Evolutionary conservation across 2,888 invertebrate genomes (phyloP), one percentile per base, ranked within the genome.

Genomic region (Tetragnatha montana): DNA sequence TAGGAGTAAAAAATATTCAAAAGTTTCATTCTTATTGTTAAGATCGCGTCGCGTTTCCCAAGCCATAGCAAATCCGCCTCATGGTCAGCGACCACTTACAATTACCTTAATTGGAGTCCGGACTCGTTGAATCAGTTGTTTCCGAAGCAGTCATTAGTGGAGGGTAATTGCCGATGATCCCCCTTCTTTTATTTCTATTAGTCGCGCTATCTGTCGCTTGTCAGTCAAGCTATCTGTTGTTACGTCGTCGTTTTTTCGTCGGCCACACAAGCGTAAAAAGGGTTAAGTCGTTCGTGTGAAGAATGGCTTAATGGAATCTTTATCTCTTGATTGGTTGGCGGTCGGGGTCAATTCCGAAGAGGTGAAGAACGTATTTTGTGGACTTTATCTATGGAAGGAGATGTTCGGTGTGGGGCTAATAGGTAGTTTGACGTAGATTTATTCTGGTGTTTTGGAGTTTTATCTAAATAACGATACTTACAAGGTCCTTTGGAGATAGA

Each of bases 81-180:
- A 50, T 35, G 51, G 73, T 82, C 82, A 82, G 82, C 82, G 82
- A 74, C 82, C 74, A 82, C 82, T 82, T 74, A 82, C 76, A 87
- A 88, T 88, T 88, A 88, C 79, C 73, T 47, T 83, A 88, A 88
- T 83, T 71, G 73, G 79, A 22, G 17, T 88, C 73, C 21, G 83
- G 88, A 79, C 83, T 79, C 79, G 82, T 73, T 83, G 22, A 14
- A 19, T 51, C 60, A 19, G 81, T 71, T 81, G 82, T 82, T 74
- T 60, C 19, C 14, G 4, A 35, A 35, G 8, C 17, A 17, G 73
- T 82, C 82, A 74, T 82, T 82, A 82, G n/a, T 60, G 2, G 19
- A 8, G 51, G 60, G 50, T 81, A 73, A 82, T 82, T 74, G 22
- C 22, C 1, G 76, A 8, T 76, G 50, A 76, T 76, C 8, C 8